These are phyloP conservation scores for Pristiophorus japonicus DNA, from an alignment of 2,113 vertebrate species.

Conservation along the genomic window DNA sequence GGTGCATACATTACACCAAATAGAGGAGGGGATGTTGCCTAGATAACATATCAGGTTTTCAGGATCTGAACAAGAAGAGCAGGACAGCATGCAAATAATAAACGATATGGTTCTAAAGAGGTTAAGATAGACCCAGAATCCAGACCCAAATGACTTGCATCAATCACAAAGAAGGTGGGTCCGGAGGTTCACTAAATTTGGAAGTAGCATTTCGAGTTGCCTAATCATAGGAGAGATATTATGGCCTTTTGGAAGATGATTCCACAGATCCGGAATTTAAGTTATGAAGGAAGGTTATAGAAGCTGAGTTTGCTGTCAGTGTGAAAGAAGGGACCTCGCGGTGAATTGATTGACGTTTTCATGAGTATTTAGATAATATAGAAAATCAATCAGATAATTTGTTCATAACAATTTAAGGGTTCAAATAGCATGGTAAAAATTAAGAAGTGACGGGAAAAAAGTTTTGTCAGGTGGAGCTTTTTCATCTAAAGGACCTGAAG, in stretches of 20 bases:
- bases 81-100: background rate
- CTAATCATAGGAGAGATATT: background rate
- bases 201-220: background rate
- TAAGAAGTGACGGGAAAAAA: background rate
- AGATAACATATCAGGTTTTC: background rate
- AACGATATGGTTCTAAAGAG: background rate
- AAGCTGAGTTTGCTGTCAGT: background rate
- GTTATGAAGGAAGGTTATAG: background rate
- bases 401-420: slow-evolving; percentile 3
- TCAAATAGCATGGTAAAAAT: background rate
- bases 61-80: background rate
- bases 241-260: background rate
- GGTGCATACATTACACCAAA: too few species aligned
- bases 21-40: background rate
- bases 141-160: background rate
- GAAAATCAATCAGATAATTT: background rate
- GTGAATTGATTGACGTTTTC: background rate
- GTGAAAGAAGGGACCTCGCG: background rate
- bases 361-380: background rate
- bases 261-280: background rate
- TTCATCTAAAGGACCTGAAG: background rate
- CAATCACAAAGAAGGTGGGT: background rate
- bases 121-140: background rate
- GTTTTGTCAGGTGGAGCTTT: background rate
- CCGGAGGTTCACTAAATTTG: background rate